phyloP scores from a whole-genome alignment of 2,888 invertebrate species.

The Tiliacea aurago region DNA sequence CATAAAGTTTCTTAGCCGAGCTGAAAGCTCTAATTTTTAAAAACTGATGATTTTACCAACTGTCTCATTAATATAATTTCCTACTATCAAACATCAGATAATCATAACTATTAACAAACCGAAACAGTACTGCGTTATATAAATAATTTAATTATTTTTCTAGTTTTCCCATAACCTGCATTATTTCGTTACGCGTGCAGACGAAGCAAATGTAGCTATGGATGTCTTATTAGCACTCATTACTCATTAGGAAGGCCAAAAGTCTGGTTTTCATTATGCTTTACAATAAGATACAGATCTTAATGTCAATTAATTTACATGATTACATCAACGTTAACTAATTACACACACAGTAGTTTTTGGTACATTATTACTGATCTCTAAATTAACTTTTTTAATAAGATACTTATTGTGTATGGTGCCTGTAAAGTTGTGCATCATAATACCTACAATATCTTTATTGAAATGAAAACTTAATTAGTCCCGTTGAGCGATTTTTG shows the following conservation, averaged over 20 bases:
- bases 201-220: background rate
- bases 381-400: constrained; percentile 57
- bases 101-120: constrained; percentile 24
- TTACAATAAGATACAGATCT: constrained; percentile 78
- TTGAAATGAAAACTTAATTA: no score
- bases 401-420: constrained; percentile 18
- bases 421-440: background rate
- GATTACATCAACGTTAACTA: constrained; percentile 68
- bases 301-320: constrained; percentile 74
- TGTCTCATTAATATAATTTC: constrained; percentile 6
- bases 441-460: background rate
- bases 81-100: constrained; percentile 5
- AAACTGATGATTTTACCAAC: background rate
- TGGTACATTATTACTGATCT: constrained; percentile 29
- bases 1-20: background rate
- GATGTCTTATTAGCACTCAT: constrained; percentile 42
- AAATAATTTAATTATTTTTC: background rate
- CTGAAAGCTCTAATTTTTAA: background rate
- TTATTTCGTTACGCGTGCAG: constrained; percentile 22
- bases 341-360: constrained; percentile 63
- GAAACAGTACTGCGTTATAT: background rate
- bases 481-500: no score
- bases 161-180: constrained; percentile 35
- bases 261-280: constrained; percentile 72
- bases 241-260: constrained; percentile 73